A percentile compares a stretch with the other conserved stretches of the same genome.
phyloP scores from a whole-genome alignment of 2,888 invertebrate species.

The Nomada ruficornis region DNA sequence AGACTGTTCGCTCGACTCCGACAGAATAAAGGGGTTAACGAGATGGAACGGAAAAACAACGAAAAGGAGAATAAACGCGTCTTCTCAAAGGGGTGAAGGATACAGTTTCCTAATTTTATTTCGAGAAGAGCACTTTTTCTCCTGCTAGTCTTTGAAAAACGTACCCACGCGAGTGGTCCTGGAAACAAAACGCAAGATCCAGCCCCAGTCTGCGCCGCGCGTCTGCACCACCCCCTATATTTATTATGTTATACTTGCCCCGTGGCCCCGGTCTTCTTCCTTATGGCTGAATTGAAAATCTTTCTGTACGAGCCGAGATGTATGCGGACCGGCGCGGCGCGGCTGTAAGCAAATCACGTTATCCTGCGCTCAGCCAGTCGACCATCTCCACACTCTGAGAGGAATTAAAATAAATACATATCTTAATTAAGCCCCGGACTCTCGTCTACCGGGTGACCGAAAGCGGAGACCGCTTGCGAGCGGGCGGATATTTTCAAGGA shows the following conservation, averaged over 20 bases:
- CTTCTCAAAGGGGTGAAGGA: constrained; percentile 71
- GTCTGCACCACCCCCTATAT: constrained; percentile 56
- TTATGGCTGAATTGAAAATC: constrained; percentile 81
- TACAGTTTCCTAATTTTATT: constrained; percentile 75
- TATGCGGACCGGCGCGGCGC: constrained; percentile 70
- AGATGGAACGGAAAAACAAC: constrained; percentile 70
- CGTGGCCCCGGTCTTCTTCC: constrained; percentile 71
- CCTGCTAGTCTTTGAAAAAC: constrained; percentile 66
- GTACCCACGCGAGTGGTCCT: constrained; percentile 70
- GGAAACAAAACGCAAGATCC: constrained; percentile 73
- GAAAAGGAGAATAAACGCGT: constrained; percentile 68
- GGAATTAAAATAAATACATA: constrained; percentile 84
- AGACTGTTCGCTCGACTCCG: constrained; percentile 64
- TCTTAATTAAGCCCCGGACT: constrained; percentile 82
- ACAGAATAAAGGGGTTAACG: constrained; percentile 71
- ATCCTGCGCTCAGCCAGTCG: constrained; percentile 76
- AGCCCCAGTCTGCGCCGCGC: constrained; percentile 48
- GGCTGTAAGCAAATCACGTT: constrained; percentile 83
- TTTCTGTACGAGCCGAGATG: constrained; percentile 75
- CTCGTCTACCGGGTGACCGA: constrained; percentile 73
- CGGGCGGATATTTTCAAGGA: constrained; percentile 35
- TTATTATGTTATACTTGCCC: constrained; percentile 73
- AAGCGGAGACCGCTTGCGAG: constrained; percentile 35
- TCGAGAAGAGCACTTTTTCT: constrained; percentile 67
- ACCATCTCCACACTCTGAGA: constrained; percentile 77